phyloP scores from a whole-genome alignment of 2,888 invertebrate genomes.

The Oxyteleia sp. region DNA sequence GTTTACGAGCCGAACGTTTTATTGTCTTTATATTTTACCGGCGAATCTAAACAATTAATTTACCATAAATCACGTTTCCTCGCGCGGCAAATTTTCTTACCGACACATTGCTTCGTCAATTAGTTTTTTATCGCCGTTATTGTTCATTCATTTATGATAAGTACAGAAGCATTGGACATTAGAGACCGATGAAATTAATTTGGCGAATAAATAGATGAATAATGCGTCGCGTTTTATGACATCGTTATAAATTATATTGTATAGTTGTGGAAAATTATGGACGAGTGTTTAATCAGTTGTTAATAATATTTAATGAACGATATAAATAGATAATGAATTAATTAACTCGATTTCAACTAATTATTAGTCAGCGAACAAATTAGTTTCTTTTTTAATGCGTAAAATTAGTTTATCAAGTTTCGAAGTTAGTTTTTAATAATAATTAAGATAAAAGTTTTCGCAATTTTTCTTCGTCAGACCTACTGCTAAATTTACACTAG shows the following conservation, averaged over 20 bases:
- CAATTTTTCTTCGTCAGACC: too few relatives aligned
- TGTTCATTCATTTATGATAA: conserved; percentile 54
- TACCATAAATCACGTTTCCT: conserved; percentile 43
- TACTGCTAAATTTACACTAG: too few relatives aligned
- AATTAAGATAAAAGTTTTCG: too few relatives aligned
- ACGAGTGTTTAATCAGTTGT: too few relatives aligned
- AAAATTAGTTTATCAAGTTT: too few relatives aligned
- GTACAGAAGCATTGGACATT: conserved; percentile 18
- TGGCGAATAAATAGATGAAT: conserved; percentile 16
- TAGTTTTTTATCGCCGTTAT: conserved; percentile 22
- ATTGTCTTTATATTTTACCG: conserved; percentile 30
- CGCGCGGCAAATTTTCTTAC: background rate
- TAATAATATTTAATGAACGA: too few relatives aligned
- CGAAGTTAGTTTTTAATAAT: too few relatives aligned
- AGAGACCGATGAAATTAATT: conserved; percentile 26
- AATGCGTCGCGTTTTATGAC: conserved; percentile 13
- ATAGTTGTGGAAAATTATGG: too few relatives aligned
- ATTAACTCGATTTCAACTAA: too few relatives aligned
- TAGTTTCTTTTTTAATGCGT: too few relatives aligned
- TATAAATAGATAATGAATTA: too few relatives aligned
- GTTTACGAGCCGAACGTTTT: conserved; percentile 46
- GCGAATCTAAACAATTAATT: conserved; percentile 59
- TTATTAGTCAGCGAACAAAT: too few relatives aligned
- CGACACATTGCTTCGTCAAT: conserved; percentile 21
- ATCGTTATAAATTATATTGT: background rate